Evolutionary conservation across 2,888 invertebrate genomes (phyloP).

Genomic region (Villa cingulata): DNA sequence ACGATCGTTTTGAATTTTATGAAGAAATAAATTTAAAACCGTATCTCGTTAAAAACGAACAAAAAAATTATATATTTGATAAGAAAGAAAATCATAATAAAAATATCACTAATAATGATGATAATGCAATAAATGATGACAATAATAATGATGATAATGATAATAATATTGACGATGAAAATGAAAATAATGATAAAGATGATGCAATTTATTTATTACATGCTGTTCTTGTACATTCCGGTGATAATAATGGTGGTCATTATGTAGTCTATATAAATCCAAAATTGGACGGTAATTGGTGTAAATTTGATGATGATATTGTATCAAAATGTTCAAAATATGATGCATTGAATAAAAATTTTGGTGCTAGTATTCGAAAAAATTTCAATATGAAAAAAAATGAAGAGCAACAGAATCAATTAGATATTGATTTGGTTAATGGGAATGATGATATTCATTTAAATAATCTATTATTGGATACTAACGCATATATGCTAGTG

Average conservation of each 20-base stretch:
- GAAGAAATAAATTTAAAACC: conserved; percentile 80
- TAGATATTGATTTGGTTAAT: conserved; percentile 86
- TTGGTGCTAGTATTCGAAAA: conserved; percentile 91
- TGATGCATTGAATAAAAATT: conserved; percentile 96
- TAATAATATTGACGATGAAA: conserved; percentile 35
- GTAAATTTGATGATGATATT: conserved; percentile 97
- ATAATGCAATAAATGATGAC: neutral
- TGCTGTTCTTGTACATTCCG: conserved; percentile 97
- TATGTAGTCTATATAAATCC: conserved; percentile 99
- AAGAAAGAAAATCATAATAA: conserved; percentile 21
- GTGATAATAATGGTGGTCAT: conserved; percentile 98
- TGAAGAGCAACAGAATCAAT: too few relatives aligned
- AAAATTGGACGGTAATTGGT: conserved; percentile 79
- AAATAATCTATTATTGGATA: conserved; percentile 59
- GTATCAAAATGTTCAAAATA: conserved; percentile 90
- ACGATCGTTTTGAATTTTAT: conserved; percentile 88
- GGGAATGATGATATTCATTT: conserved; percentile 81
- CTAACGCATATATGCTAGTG: conserved; percentile 99
- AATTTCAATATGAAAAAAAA: conserved; percentile 54
- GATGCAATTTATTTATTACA: conserved; percentile 84
- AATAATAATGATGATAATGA: neutral
- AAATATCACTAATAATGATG: neutral
- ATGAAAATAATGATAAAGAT: conserved; percentile 34
- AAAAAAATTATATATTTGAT: too few relatives aligned
- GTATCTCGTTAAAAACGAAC: conserved; percentile 56